Conservation (phyloP, 1,140 invertebrate genomes). For the Halictus rubicundus region DNA sequence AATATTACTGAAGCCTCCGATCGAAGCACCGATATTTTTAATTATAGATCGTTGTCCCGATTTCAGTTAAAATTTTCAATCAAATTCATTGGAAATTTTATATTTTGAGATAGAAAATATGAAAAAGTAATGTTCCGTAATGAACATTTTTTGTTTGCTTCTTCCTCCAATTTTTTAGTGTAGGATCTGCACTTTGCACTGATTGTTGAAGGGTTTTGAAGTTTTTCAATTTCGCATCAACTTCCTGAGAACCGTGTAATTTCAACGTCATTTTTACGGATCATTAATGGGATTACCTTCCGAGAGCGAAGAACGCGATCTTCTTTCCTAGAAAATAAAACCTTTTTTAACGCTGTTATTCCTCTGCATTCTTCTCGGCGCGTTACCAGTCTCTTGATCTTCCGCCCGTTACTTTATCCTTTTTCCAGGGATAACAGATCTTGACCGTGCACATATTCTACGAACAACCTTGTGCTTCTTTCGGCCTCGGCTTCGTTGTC, state of each 20-base stretch:
- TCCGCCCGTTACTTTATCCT: conserved; percentile 38
- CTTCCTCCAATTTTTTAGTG: no score
- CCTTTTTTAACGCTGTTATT: conserved; percentile 15
- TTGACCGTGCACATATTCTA: conserved; percentile 22
- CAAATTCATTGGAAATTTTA: no score
- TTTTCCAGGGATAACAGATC: conserved; percentile 45
- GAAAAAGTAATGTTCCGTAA: no score
- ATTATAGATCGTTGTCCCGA: no score
- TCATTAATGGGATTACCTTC: conserved; percentile 11
- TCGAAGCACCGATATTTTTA: no score
- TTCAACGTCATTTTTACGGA: background rate
- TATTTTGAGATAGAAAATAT: no score
- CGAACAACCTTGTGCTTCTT: conserved; percentile 23
- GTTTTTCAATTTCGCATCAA: no score
- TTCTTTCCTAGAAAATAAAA: conserved; percentile 34
- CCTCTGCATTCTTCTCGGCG: conserved; percentile 14
- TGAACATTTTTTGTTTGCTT: no score
- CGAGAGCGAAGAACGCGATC: conserved; percentile 14
- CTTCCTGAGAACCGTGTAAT: background rate
- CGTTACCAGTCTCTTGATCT: conserved; percentile 18
- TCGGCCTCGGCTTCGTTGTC: conserved; percentile 16
- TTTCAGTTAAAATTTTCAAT: no score
- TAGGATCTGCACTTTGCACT: no score
- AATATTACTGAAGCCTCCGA: no score
- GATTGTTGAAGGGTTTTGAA: no score